Base-by-base conservation (phyloP, 1,140 invertebrate genomes). In the Trachymyrmex septentrionalis region DNA sequence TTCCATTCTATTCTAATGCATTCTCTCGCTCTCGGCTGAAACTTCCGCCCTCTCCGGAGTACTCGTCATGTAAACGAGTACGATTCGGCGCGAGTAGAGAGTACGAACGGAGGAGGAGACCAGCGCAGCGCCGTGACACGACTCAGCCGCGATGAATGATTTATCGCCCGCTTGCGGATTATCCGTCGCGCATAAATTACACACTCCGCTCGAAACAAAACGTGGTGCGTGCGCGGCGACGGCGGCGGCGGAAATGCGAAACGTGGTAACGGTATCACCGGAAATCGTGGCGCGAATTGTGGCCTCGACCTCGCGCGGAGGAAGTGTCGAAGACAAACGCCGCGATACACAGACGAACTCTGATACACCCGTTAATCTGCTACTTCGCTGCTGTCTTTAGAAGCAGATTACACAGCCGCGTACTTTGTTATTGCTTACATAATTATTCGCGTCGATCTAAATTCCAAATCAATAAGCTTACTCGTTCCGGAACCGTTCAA, bases 141-240 rank as follows among this genome's bases (percentile, higher is more conserved):
- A 84, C 80, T 84, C 69, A 19, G 69, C 80, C 80, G 55, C 69
- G 69, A 84, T 84, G 80, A 84, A 84, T 84, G 80, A 84, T 84
- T 84, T 84, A 82, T 73, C 69, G 63, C n/a, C 30, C 66, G 80
- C 69, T 75, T 48, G 61, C 82, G 84, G 64, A 86, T 87, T 78
- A 87, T 86, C 61, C 30, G 19, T 50, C 48, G 66, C 30, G 55
- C 71, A 69, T 77, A 59, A 80, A 80, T 87, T 80, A 55, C 76
- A 72, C 38, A 38, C 55, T 63, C 48, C 50, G 27, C 53, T 75
- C 55, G 72, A 71, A 86, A 71, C 53, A 14, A 71, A 44, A 48
- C 78, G 14, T 48, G 16, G 57, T 61, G 69, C 55, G 80, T 75
- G 48, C 50, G 55, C 55, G 55, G n/a, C 24, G 67, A n/a, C 55